Evolutionary conservation across 35 echinoderm and acorn worm species (phyloP).

Genomic region (Strongylocentrotus purpuratus): DNA sequence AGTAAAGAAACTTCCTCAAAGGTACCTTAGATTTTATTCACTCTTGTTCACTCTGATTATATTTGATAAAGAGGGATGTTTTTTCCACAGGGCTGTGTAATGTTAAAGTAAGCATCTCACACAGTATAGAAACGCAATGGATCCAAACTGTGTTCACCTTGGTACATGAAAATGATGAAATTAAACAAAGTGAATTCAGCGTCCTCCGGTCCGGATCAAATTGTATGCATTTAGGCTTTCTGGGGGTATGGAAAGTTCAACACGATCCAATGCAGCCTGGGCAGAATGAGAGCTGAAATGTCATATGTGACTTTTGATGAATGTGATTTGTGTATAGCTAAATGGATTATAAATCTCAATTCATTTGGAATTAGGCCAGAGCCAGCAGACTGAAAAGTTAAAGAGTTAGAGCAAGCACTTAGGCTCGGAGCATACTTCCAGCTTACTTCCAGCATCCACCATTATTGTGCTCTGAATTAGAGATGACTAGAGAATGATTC

Average conservation of each 20-base stretch:
- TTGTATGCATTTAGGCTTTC: not conserved
- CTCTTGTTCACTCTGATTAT: not conserved
- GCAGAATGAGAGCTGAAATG: not conserved
- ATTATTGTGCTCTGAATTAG: not conserved
- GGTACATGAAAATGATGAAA: not conserved
- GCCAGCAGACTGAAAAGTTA: not conserved
- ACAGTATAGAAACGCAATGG: not conserved
- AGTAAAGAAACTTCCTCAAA: too few relatives aligned
- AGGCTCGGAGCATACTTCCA: not conserved
- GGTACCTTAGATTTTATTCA: too few relatives aligned
- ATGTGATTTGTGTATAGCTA: conserved; percentile 7
- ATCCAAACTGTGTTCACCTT: not conserved
- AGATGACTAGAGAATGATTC: not conserved
- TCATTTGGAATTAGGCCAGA: not conserved
- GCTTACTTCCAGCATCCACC: not conserved
- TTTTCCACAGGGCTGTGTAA: not conserved
- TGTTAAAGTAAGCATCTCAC: not conserved
- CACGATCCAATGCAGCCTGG: not conserved
- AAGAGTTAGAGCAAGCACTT: not conserved
- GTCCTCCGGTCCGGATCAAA: not conserved
- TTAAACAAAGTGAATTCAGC: not conserved
- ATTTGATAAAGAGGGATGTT: not conserved
- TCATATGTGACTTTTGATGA: not conserved
- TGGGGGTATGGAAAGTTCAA: not conserved
- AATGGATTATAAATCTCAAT: conserved; percentile 41